Conservation (phyloP, 2,113 vertebrate species). For the Alces alces region DNA sequence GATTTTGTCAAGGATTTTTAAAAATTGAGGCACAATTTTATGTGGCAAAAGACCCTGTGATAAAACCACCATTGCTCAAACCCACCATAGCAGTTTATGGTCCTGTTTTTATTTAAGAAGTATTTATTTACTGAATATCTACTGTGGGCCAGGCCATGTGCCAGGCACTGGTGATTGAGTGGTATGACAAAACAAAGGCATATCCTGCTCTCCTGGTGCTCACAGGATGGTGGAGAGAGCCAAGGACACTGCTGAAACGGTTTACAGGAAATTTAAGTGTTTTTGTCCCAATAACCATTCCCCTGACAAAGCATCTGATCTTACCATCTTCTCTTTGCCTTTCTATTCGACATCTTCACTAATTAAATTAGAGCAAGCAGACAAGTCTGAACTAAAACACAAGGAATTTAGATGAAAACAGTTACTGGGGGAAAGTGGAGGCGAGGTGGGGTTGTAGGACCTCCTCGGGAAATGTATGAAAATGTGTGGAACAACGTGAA, state of each 20-base stretch:
- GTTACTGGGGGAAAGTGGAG: background rate
- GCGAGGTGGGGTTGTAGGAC: background rate
- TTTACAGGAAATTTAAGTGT: background rate
- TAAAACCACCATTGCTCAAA: background rate
- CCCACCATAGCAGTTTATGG: background rate
- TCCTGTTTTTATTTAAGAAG: background rate
- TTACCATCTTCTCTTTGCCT: background rate
- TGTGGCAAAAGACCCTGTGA: background rate
- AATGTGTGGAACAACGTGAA: background rate
- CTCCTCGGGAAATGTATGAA: background rate
- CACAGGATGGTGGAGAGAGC: background rate
- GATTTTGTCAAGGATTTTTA: constrained; percentile 7
- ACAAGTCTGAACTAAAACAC: background rate
- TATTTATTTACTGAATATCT: background rate
- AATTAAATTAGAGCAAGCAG: background rate
- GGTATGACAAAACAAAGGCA: background rate
- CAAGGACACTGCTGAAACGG: background rate
- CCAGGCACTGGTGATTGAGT: background rate
- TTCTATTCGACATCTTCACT: background rate
- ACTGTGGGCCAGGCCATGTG: background rate
- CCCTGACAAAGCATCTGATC: background rate
- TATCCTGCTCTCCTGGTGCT: background rate
- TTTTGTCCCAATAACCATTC: background rate
- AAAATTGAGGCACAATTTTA: background rate
- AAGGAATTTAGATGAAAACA: background rate